Conservation (phyloP, 2,797 vertebrate species). For the Alca torda region DNA sequence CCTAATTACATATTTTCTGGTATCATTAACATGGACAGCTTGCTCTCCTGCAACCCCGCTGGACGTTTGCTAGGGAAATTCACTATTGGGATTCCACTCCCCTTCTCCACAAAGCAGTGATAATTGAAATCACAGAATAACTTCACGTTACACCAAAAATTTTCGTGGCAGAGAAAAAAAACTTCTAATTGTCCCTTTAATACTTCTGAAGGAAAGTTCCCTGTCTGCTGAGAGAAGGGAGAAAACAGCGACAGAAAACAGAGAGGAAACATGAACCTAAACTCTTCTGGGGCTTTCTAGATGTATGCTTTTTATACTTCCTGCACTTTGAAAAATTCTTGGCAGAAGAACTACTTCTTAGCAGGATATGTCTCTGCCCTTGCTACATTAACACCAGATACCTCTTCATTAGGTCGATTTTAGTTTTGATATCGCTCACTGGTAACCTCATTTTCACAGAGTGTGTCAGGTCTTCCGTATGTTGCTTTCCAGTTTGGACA, state of each 20-base stretch:
- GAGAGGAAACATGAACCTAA: not conserved
- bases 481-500: not conserved
- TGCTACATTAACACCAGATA: not conserved
- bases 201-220: not conserved
- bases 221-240: not conserved
- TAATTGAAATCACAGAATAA: not conserved
- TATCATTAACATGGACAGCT: not conserved
- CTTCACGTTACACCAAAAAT: not conserved
- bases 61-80: not conserved
- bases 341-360: not conserved
- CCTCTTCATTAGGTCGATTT: not conserved
- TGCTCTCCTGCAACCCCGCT: not conserved
- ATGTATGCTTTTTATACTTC: not conserved
- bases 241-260: not conserved
- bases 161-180: not conserved
- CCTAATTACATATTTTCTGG: conserved; percentile 19
- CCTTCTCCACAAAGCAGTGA: not conserved
- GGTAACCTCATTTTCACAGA: not conserved
- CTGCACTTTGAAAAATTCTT: not conserved
- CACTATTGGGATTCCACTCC: not conserved
- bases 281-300: not conserved
- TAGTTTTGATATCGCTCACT: not conserved
- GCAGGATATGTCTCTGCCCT: not conserved
- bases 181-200: not conserved
- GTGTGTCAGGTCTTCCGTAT: not conserved